Conservation (phyloP, 2,888 invertebrate species). For the Erebia epiphron region DNA sequence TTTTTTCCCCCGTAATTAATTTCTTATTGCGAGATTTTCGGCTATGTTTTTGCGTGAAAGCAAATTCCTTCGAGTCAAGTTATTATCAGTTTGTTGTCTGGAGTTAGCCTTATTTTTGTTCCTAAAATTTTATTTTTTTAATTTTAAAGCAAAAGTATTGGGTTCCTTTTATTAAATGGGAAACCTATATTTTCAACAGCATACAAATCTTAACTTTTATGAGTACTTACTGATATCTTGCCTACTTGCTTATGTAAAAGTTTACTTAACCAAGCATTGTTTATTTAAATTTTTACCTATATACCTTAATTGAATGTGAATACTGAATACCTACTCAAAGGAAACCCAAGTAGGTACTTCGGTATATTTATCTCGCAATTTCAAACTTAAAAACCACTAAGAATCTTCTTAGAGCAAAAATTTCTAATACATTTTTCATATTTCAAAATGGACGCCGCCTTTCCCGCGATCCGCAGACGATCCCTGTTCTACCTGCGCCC, state of each 20-base stretch:
- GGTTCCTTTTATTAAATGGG: neutral
- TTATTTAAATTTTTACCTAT: neutral
- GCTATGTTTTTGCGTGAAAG: constrained; percentile 51
- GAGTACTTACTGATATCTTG: too few relatives aligned
- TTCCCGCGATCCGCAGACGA: constrained; percentile 64
- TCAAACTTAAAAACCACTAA: constrained; percentile 49
- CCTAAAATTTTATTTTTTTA: neutral
- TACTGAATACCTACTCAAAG: neutral
- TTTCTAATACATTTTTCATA: constrained; percentile 60
- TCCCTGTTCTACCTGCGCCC: constrained; percentile 79
- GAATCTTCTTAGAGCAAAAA: constrained; percentile 69
- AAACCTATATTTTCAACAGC: too few relatives aligned
- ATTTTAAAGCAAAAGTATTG: neutral
- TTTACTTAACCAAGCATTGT: too few relatives aligned
- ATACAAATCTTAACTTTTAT: too few relatives aligned
- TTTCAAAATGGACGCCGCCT: constrained; percentile 60
- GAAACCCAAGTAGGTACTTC: neutral
- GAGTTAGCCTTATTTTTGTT: neutral
- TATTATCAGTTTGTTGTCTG: constrained; percentile 13
- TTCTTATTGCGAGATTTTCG: constrained; percentile 71
- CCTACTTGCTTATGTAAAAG: too few relatives aligned
- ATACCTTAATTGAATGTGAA: too few relatives aligned
- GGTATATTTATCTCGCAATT: neutral
- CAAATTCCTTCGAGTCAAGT: constrained; percentile 9
- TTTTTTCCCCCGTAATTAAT: constrained; percentile 75